A percentile compares a stretch with the other conserved stretches of the same genome.
phyloP scores from a whole-genome alignment of 2,888 invertebrate species.

The Diloba caeruleocephala region DNA sequence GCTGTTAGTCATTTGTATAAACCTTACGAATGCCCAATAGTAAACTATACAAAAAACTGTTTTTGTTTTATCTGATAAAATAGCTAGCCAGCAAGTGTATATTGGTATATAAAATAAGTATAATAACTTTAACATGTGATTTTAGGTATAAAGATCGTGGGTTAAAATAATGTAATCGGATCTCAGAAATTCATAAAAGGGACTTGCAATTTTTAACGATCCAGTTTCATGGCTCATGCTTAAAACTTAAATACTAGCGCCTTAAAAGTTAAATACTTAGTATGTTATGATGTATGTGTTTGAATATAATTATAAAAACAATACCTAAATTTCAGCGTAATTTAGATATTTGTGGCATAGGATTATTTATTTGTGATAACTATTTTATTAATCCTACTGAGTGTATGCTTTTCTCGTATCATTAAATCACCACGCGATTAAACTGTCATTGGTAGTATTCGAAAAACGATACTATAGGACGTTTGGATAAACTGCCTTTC shows the following conservation, averaged over 20 bases:
- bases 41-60: conserved; percentile 13
- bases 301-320: conserved; percentile 6
- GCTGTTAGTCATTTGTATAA: conserved; percentile 2
- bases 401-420: conserved; percentile 37
- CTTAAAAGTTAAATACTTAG: conserved; percentile 20
- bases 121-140: conserved; percentile 42
- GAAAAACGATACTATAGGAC: background rate
- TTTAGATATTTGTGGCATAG: conserved; percentile 53
- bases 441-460: conserved; percentile 9
- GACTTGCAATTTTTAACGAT: conserved; percentile 38
- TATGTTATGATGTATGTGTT: no score
- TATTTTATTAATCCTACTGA: conserved; percentile 31
- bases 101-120: conserved; percentile 18
- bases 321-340: conserved; percentile 46
- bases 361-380: conserved; percentile 61
- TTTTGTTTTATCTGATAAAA: conserved; percentile 23
- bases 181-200: conserved; percentile 48
- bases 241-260: conserved; percentile 22
- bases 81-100: conserved; percentile 14
- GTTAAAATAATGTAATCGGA: conserved; percentile 50
- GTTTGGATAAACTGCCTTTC: no score
- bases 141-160: conserved; percentile 41
- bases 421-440: conserved; percentile 3
- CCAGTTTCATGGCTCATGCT: conserved; percentile 16
- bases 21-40: conserved; percentile 1